Percentiles rank a stretch among this genome's conserved stretches.
Conservation (phyloP, 2,113 vertebrate species). For the Bombycilla garrulus region DNA sequence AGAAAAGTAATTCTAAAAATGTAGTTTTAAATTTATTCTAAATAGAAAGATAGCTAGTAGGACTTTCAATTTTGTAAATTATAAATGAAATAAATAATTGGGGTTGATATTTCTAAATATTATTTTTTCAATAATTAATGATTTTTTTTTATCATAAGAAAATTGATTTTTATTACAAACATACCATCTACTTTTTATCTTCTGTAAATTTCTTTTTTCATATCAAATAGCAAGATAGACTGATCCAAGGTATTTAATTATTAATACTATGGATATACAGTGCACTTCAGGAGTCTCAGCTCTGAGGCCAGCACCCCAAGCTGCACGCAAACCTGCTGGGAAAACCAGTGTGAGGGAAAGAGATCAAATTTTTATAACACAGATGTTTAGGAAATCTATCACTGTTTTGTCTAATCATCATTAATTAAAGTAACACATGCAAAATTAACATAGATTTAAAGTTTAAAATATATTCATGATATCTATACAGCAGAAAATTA, state of each 20-base stretch:
- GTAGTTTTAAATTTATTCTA: neutral
- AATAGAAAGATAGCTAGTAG: neutral
- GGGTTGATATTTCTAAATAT: neutral
- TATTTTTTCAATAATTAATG: conserved; percentile 12
- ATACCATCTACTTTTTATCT: neutral
- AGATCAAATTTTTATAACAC: neutral
- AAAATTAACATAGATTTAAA: neutral
- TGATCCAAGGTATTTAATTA: conserved; percentile 20
- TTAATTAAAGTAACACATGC: neutral
- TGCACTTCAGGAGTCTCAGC: neutral
- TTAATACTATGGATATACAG: neutral
- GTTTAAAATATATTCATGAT: neutral
- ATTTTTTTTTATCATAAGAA: neutral
- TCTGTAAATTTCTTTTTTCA: neutral
- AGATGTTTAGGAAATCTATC: neutral
- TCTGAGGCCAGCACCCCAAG: neutral
- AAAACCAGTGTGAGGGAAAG: neutral
- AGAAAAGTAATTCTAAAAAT: neutral
- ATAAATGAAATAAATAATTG: neutral
- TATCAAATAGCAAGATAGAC: neutral
- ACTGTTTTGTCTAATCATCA: neutral
- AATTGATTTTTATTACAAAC: neutral
- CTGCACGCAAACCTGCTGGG: neutral
- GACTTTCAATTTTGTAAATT: neutral
- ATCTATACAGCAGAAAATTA: neutral